These are phyloP conservation scores for Xenops minutus DNA, from an alignment of 2,797 vertebrate species.

Conservation along the genomic window DNA sequence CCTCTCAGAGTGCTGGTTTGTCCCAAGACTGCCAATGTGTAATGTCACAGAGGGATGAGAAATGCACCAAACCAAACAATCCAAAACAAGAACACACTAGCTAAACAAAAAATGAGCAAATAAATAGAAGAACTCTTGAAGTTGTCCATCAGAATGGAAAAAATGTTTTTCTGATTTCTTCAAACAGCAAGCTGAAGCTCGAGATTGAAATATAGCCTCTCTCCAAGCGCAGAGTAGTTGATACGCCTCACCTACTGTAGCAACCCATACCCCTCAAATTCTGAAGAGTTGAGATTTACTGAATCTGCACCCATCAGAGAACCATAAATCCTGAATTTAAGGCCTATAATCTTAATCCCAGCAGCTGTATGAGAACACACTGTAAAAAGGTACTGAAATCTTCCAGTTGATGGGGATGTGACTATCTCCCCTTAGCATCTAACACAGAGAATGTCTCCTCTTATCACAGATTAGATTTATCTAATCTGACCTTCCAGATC, in stretches of 20 bases:
- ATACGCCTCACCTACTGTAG: neutral
- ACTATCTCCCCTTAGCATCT: neutral
- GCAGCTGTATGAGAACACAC: neutral
- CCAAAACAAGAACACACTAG: neutral
- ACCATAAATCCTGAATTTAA: neutral
- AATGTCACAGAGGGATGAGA: neutral
- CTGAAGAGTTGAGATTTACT: neutral
- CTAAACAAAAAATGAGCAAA: slow-evolving; percentile 14
- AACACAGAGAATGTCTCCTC: neutral
- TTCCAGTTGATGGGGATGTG: neutral
- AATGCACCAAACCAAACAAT: neutral
- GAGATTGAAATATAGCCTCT: neutral
- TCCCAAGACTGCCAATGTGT: neutral
- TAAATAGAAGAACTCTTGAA: neutral
- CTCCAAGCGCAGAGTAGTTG: neutral
- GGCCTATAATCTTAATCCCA: neutral
- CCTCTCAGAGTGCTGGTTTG: neutral
- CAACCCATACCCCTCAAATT: neutral
- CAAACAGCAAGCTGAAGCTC: neutral
- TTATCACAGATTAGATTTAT: neutral
- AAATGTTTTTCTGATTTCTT: neutral
- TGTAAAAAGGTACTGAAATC: neutral
- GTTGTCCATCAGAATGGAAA: neutral
- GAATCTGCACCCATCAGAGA: neutral
- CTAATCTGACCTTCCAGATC: neutral